Evolutionary conservation across 2,888 invertebrate genomes (phyloP).

Genomic region (Trisateles emortualis): DNA sequence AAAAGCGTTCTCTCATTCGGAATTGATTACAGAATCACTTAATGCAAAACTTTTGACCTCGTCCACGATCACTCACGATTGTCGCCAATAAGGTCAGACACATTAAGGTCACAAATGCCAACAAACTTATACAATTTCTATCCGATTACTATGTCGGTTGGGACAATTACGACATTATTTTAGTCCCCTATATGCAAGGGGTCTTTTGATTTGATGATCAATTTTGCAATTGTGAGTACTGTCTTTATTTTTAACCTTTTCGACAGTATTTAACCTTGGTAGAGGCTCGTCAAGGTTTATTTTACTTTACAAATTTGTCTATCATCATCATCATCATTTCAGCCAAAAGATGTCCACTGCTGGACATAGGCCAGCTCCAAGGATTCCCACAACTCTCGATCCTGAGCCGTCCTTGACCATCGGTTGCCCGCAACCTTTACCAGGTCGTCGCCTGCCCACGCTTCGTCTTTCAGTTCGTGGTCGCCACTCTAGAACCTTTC

Average conservation of each 20-base stretch:
- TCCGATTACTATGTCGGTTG: constrained; percentile 14
- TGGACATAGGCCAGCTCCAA: too few species aligned
- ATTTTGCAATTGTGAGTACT: constrained; percentile 55
- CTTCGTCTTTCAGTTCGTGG: too few species aligned
- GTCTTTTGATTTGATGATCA: constrained; percentile 44
- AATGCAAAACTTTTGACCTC: background rate
- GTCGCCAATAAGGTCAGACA: constrained; percentile 24
- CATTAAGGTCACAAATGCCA: constrained; percentile 33
- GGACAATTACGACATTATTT: constrained; percentile 41
- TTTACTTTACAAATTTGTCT: background rate
- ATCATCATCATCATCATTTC: too few species aligned
- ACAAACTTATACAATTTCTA: constrained; percentile 39
- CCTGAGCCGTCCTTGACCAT: too few species aligned
- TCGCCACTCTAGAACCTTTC: too few species aligned
- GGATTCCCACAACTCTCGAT: too few species aligned
- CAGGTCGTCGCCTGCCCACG: too few species aligned
- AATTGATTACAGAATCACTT: constrained; percentile 3
- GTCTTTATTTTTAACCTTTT: constrained; percentile 15
- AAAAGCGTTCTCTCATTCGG: constrained; percentile 5
- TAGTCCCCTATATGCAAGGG: constrained; percentile 36
- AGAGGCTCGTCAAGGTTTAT: constrained; percentile 4
- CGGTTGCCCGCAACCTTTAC: too few species aligned
- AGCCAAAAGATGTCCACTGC: too few species aligned
- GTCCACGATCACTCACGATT: background rate
- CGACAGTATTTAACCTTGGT: constrained; percentile 13